phyloP scores from a whole-genome alignment of 2,888 invertebrate genomes.

The Yponomeuta evonymella region DNA sequence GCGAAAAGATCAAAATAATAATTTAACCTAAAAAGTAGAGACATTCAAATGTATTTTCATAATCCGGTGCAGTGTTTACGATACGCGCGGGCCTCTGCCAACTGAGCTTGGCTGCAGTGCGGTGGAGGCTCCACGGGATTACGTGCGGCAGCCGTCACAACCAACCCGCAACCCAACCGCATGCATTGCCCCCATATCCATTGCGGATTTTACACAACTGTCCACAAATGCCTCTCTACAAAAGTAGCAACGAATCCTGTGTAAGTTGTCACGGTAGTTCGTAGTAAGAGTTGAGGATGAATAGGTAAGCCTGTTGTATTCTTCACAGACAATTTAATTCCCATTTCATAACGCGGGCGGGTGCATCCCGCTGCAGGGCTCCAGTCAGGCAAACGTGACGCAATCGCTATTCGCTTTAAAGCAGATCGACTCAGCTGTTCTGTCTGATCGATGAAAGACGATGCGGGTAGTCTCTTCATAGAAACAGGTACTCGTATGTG shows the following conservation, averaged over 20 bases:
- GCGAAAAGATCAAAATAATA: background rate
- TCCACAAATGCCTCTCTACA: background rate
- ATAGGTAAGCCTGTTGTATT: constrained; percentile 50
- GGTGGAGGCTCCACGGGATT: constrained; percentile 32
- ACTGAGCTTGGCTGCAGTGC: constrained; percentile 33
- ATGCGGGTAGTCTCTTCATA: background rate
- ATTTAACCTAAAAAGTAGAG: background rate
- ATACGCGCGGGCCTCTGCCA: constrained; percentile 31
- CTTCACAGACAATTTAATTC: constrained; percentile 65
- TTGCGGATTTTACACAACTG: background rate
- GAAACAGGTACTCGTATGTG: background rate
- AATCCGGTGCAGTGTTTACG: constrained; percentile 33
- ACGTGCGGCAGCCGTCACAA: constrained; percentile 23
- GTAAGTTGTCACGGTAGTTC: constrained; percentile 19
- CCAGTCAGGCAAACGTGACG: constrained; percentile 33
- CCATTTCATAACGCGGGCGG: constrained; percentile 51
- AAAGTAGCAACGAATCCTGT: constrained; percentile 30
- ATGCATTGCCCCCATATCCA: background rate
- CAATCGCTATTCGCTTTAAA: background rate
- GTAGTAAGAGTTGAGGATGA: constrained; percentile 28
- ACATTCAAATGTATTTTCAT: constrained; percentile 17
- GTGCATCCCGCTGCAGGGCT: constrained; percentile 33
- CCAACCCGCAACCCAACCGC: constrained; percentile 9
- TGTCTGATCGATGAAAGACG: background rate
- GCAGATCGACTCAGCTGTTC: background rate